phyloP scores from a whole-genome alignment of 2,113 vertebrate genomes.

The Leptodactylus fuscus region DNA sequence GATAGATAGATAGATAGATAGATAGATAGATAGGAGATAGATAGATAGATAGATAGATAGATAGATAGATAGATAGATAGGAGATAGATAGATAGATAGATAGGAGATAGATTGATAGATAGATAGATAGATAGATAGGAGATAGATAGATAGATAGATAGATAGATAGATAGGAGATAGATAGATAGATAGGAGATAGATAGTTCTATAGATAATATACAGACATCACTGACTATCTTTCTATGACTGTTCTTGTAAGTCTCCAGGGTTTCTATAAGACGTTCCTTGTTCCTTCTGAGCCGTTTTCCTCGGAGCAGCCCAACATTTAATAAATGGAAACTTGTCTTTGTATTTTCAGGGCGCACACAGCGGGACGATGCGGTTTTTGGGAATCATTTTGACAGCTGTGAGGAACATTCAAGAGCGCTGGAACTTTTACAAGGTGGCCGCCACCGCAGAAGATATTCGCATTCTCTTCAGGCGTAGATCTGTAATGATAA shows the following conservation, averaged over 20 bases:
- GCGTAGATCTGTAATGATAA: background rate
- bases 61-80: too few relatives aligned
- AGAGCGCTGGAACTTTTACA: background rate
- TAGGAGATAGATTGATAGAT: too few relatives aligned
- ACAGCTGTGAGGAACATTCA: conserved; percentile 17
- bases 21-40: background rate
- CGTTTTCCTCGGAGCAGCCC: background rate
- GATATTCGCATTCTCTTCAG: background rate
- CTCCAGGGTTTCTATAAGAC: background rate
- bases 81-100: too few relatives aligned
- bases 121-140: background rate
- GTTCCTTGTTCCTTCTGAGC: background rate
- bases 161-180: background rate
- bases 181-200: background rate
- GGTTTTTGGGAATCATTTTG: conserved; percentile 17
- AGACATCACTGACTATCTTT: background rate
- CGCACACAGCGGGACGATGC: background rate
- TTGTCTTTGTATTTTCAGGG: background rate
- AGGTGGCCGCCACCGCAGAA: background rate
- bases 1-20: background rate
- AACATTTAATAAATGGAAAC: conserved; percentile 17
- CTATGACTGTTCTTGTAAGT: background rate
- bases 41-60: background rate
- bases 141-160: background rate
- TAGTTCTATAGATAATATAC: too few relatives aligned